Evolutionary conservation across 2,888 invertebrate species (phyloP), one percentile per base, ranked within the genome.

Genomic region (Lycia hirtaria): DNA sequence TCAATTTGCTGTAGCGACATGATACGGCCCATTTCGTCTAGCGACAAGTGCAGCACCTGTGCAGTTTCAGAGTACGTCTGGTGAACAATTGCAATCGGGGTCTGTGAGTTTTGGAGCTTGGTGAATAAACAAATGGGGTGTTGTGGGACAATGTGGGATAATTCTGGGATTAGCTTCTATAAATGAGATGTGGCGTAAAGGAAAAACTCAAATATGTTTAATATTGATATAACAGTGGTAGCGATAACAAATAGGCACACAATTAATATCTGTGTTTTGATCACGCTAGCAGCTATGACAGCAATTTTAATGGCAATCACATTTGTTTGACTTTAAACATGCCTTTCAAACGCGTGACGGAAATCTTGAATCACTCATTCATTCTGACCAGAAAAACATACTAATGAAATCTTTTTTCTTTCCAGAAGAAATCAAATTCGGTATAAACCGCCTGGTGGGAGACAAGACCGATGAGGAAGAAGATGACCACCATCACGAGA

Each of bases 341-440:
- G n/a, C n/a, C n/a, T n/a, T n/a, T n/a, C n/a, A n/a, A n/a, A n/a
- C n/a, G n/a, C n/a, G n/a, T n/a, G n/a, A n/a, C n/a, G n/a, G n/a
- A n/a, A n/a, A n/a, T n/a, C n/a, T n/a, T n/a, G n/a, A n/a, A n/a
- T n/a, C n/a, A n/a, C n/a, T n/a, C n/a, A n/a, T n/a, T n/a, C n/a
- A 30, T 30, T 30, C 7, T 4, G 7, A 30, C 5, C 5, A 7
- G 6, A 24, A 24, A 24, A 5, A 30, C n/a, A 5, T 10, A n/a
- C 20, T 24, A 40, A 37, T 9, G 10, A 10, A 6, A 19, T 14
- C 0, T 22, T 40, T 47, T 12, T 71, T 65, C 66, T 65, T 76
- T 80, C 81, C 94, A 97, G 97, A 96, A 76, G 95, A 95, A 80
- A 94, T 97, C 75, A 96, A 97, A 75, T 97, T 97, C 75, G 96